phyloP scores from a whole-genome alignment of 1,140 invertebrate genomes.

The Apis dorsata region DNA sequence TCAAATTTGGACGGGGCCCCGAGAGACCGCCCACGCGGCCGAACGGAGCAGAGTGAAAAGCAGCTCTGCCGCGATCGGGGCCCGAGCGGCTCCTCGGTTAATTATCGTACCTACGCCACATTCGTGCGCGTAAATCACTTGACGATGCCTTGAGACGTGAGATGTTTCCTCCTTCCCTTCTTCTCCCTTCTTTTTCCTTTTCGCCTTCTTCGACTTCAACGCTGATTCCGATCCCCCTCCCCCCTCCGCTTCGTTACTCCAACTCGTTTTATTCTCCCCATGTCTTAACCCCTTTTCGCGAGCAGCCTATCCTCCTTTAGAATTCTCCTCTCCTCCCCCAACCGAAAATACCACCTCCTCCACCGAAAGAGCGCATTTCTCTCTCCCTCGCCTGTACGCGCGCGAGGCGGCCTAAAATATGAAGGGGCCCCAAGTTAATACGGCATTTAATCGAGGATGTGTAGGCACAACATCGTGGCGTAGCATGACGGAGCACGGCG shows the following conservation, averaged over 20 bases:
- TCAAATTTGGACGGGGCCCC: conserved; percentile 75
- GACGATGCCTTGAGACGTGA: conserved; percentile 67
- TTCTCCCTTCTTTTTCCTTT: conserved; percentile 18
- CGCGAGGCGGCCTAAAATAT: conserved; percentile 65
- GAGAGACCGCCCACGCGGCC: conserved; percentile 75
- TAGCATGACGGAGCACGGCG: conserved; percentile 57
- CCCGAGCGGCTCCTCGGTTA: conserved; percentile 72
- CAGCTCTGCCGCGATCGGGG: conserved; percentile 68
- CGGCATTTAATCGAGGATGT: conserved; percentile 75
- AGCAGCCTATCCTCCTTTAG: conserved; percentile 52
- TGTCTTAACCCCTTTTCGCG: conserved; percentile 66
- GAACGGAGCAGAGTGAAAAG: conserved; percentile 71
- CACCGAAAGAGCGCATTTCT: conserved; percentile 2
- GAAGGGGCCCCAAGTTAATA: conserved; percentile 70
- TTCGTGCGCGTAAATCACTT: conserved; percentile 76
- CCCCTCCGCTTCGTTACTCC: conserved; percentile 25
- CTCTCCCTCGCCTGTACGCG: conserved; percentile 20
- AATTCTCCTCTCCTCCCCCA: conserved; percentile 33
- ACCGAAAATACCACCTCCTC: background rate
- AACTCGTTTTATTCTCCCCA: conserved; percentile 63
- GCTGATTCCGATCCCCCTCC: background rate
- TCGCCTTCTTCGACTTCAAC: conserved; percentile 35
- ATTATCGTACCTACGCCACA: conserved; percentile 75
- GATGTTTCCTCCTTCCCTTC: conserved; percentile 42
- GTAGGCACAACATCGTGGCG: conserved; percentile 74